Percentiles rank a stretch among this genome's conserved stretches.
phyloP scores from a whole-genome alignment of 2,113 vertebrate genomes.

The Xyliphius kryptos region DNA sequence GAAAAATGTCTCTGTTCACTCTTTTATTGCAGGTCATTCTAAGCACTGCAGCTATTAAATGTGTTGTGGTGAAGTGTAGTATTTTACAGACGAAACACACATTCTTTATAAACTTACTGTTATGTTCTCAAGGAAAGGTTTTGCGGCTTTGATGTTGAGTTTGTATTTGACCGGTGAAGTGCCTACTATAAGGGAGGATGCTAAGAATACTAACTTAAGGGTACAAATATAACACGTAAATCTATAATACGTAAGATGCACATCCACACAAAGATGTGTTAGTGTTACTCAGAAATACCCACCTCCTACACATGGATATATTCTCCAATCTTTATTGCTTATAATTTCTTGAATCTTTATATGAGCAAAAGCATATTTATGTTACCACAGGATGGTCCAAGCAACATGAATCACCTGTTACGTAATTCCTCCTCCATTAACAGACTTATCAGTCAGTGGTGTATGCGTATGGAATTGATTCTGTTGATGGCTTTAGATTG shows the following conservation, averaged over 20 bases:
- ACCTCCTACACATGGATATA: too few relatives aligned
- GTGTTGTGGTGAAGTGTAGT: too few relatives aligned
- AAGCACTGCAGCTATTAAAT: background rate
- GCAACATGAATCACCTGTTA: slow-evolving; percentile 40
- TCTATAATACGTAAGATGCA: slow-evolving; percentile 3
- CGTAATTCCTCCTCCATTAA: slow-evolving; percentile 23
- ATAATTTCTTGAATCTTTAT: slow-evolving; percentile 13
- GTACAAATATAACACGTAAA: too few relatives aligned
- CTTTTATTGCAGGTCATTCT: background rate
- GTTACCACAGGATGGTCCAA: slow-evolving; percentile 23
- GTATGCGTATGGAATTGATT: slow-evolving; percentile 16
- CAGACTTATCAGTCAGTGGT: slow-evolving; percentile 21
- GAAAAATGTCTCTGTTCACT: too few relatives aligned
- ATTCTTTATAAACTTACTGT: too few relatives aligned
- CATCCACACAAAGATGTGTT: background rate
- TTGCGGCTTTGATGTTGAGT: too few relatives aligned
- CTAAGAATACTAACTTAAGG: background rate
- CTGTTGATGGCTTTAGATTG: slow-evolving; percentile 12
- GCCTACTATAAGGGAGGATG: background rate
- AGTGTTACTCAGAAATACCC: slow-evolving; percentile 6
- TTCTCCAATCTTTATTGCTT: too few relatives aligned
- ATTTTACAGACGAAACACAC: too few relatives aligned
- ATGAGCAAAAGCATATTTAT: slow-evolving; percentile 17
- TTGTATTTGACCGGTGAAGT: background rate
- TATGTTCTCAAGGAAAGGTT: too few relatives aligned